These are phyloP conservation scores for Dione juno DNA, from an alignment of 2,888 invertebrate species.

Conservation along the genomic window DNA sequence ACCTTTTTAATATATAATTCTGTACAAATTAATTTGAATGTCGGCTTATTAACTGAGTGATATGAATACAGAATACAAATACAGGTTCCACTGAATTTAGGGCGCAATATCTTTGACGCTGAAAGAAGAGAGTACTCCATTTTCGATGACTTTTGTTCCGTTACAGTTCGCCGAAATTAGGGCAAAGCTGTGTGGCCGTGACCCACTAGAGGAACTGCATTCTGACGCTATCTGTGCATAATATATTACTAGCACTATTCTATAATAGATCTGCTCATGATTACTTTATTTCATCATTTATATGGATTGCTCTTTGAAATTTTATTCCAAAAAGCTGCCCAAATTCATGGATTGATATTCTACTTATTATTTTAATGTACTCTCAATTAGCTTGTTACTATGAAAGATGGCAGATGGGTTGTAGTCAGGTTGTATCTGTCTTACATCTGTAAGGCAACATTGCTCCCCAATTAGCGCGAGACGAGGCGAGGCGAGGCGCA, in stretches of 20 bases:
- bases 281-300: no score
- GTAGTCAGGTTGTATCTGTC: background rate
- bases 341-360: background rate
- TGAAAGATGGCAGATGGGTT: background rate
- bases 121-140: conserved; percentile 3
- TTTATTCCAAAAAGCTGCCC: background rate
- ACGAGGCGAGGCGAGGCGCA: conserved; percentile 21
- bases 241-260: background rate
- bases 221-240: background rate
- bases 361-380: background rate
- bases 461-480: conserved; percentile 26
- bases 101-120: conserved; percentile 12
- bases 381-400: background rate
- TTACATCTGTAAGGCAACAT: conserved; percentile 17
- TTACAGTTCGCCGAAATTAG: conserved; percentile 7
- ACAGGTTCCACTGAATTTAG: background rate
- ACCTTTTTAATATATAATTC: conserved; percentile 11
- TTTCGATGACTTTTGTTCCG: conserved; percentile 14
- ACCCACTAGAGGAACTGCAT: conserved; percentile 12
- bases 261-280: background rate
- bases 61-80: conserved; percentile 15
- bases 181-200: conserved; percentile 7
- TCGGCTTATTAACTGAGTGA: conserved; percentile 4
- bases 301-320: background rate
- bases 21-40: conserved; percentile 20